phyloP scores from a whole-genome alignment of 2,888 invertebrate genomes.

The Cephus sareptanus region DNA sequence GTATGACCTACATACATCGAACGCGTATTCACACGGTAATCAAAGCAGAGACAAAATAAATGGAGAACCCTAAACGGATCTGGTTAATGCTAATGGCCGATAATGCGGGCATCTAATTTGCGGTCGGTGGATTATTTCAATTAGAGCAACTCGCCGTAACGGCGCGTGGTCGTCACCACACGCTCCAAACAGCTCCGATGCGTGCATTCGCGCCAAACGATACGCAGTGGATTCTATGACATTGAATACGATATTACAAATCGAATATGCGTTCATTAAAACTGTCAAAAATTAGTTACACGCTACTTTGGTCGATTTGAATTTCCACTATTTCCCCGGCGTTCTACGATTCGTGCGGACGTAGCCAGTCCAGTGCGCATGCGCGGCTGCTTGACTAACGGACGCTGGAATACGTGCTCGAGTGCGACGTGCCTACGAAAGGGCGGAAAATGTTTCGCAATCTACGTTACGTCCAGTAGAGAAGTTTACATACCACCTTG shows the following conservation, averaged over 20 bases:
- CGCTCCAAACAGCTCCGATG: not conserved
- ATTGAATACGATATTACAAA: not conserved
- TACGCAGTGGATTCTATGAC: not conserved
- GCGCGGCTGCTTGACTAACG: not conserved
- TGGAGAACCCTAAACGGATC: slow-evolving; percentile 8
- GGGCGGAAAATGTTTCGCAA: not conserved
- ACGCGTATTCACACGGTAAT: not conserved
- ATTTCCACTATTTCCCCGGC: not conserved
- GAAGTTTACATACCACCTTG: not conserved
- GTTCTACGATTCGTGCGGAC: not conserved
- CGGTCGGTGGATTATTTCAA: not conserved
- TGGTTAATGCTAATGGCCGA: not conserved
- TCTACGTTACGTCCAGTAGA: not conserved
- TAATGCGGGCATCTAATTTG: not conserved
- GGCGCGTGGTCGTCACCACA: not conserved
- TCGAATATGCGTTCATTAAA: not conserved
- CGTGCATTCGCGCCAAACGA: not conserved
- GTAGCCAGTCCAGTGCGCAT: not conserved
- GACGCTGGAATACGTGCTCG: not conserved
- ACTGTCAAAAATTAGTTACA: not conserved
- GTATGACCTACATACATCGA: not conserved
- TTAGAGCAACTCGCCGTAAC: not conserved
- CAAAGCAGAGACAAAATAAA: slow-evolving; percentile 13
- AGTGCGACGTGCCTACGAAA: not conserved
- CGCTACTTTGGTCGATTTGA: not conserved